Evolutionary conservation across 2,797 vertebrate genomes (phyloP).

Genomic region (Tokudaia tokunoshimensis): DNA sequence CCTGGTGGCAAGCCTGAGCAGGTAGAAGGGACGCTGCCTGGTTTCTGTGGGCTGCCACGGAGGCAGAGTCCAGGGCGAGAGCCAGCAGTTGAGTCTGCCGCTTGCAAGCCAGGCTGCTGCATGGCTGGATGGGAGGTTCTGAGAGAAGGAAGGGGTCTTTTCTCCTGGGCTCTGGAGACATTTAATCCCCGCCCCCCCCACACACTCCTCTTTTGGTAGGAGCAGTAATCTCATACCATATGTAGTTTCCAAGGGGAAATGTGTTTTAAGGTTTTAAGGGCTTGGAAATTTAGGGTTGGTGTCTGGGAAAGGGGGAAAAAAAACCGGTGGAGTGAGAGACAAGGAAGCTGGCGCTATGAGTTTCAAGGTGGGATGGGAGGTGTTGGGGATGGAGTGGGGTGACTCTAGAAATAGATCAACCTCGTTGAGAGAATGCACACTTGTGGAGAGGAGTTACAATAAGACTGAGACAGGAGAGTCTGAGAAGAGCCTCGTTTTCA

Average conservation of each 20-base stretch:
- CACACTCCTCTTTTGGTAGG: not conserved
- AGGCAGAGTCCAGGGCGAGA: not conserved
- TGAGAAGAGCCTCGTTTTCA: not conserved
- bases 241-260: not conserved
- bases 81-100: not conserved
- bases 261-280: not conserved
- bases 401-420: not conserved
- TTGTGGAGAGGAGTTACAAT: not conserved
- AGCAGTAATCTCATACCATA: not conserved
- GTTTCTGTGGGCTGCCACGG: rapidly evolving
- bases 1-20: not conserved
- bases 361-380: not conserved
- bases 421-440: not conserved
- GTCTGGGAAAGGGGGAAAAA: not conserved
- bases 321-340: not conserved
- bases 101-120: not conserved
- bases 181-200: not conserved
- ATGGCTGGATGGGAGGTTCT: not conserved
- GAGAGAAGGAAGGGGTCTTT: not conserved
- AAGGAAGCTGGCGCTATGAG: not conserved
- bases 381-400: not conserved
- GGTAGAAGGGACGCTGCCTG: not conserved
- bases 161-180: not conserved
- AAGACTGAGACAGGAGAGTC: not conserved
- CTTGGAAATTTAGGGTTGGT: not conserved